Conservation (phyloP, 1,140 invertebrate species). For the Pseudomyrmex cubaensis region DNA sequence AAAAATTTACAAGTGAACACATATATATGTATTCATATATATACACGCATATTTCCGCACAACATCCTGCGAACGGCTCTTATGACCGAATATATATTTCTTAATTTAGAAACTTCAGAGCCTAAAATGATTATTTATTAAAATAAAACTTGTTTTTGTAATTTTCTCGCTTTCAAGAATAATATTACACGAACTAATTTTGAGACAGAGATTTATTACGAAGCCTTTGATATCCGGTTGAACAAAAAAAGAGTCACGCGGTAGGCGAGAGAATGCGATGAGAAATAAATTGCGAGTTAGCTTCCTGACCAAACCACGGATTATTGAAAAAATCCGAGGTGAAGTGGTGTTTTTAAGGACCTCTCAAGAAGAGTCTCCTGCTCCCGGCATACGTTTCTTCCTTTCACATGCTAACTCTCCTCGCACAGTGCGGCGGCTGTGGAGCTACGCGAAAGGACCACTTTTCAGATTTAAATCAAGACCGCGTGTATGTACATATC, state of each 20-base stretch:
- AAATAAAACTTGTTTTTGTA: neutral
- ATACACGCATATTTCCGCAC: too few species aligned
- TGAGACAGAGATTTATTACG: too few species aligned
- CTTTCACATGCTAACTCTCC: conserved; percentile 69
- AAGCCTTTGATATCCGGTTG: neutral
- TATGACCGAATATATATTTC: too few species aligned
- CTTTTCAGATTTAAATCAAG: conserved; percentile 74
- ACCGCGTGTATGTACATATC: conserved; percentile 51
- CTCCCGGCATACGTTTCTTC: conserved; percentile 21
- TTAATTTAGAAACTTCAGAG: too few species aligned
- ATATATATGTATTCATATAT: too few species aligned
- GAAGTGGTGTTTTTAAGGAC: conserved; percentile 53
- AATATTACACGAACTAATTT: too few species aligned
- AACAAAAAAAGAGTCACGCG: neutral
- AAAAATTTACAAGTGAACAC: too few species aligned
- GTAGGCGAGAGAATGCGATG: conserved; percentile 14
- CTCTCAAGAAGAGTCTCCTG: conserved; percentile 39
- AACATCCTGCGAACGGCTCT: too few species aligned
- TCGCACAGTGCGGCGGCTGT: conserved; percentile 36
- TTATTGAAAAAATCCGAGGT: conserved; percentile 50
- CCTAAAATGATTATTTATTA: too few species aligned
- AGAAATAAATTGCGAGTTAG: conserved; percentile 47
- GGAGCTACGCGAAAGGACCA: conserved; percentile 50
- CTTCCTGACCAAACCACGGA: conserved; percentile 35
- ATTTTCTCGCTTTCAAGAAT: too few species aligned